phyloP scores from a whole-genome alignment of 2,113 vertebrate species.

The Origma solitaria region DNA sequence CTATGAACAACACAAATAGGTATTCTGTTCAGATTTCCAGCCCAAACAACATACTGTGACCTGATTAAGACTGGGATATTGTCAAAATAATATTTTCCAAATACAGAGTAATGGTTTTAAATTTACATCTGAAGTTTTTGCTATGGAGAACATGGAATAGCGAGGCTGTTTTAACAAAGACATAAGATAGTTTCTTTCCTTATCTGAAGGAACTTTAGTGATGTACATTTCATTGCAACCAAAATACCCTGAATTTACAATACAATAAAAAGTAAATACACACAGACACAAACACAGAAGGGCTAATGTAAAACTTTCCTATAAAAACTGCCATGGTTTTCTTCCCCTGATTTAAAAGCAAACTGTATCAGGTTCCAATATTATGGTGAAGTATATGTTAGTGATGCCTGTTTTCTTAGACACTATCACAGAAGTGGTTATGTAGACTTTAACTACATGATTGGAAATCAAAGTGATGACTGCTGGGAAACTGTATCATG shows the following conservation, averaged over 20 bases:
- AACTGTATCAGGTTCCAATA: neutral
- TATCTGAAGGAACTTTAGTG: neutral
- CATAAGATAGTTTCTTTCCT: neutral
- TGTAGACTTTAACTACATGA: neutral
- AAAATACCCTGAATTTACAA: neutral
- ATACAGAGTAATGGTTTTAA: neutral
- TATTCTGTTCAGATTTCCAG: neutral
- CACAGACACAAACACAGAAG: rapidly evolving
- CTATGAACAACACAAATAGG: neutral
- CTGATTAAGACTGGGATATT: neutral
- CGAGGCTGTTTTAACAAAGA: neutral
- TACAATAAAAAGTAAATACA: neutral
- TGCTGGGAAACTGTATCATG: neutral
- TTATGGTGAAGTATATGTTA: neutral
- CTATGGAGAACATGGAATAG: neutral
- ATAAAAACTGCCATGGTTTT: neutral
- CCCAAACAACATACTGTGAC: neutral
- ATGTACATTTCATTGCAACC: neutral
- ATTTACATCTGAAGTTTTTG: neutral
- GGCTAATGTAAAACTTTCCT: neutral
- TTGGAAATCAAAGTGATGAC: neutral
- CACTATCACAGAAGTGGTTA: neutral
- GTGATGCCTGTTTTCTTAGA: neutral
- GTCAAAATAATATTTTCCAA: neutral
- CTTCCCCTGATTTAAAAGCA: neutral